Base-by-base conservation (phyloP, 2,888 invertebrate genomes). In the Drosophila barbarae region DNA sequence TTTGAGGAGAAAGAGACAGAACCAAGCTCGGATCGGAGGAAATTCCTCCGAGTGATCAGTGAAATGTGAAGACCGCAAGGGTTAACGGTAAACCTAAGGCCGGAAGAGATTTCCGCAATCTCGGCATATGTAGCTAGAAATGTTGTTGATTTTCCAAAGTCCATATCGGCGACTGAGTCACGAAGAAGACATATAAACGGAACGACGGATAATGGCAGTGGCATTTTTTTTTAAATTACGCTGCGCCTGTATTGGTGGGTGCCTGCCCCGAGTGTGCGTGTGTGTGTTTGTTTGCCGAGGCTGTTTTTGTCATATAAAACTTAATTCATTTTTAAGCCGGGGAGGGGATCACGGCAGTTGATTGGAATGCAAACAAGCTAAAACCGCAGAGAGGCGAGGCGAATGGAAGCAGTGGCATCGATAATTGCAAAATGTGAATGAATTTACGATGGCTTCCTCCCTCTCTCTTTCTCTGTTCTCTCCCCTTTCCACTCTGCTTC, bases 281-380 rank as follows among this genome's bases (percentile, higher is more conserved):
- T 49, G 49, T 64, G 69, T 67, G 72, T 68, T 73, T 79, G 75
- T 67, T 74, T 73, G 73, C 52, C 60, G 52, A 63, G 71, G 57
- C 71, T 77, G 73, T 67, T 63, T 71, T 71, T 69, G 70, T 47
- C 30, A 30, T 47, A 77, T 76, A 76, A 77, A 74, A 78, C 74
- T 76, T 79, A 80, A 80, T 80, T 82, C 76, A 79, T 79, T 79
- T 79, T 74, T 77, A 82, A 79, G 74, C 82, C 69, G 53, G 60
- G 49, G 67, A 72, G 38, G 52, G 58, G 44, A 66, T 38, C 44
- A 21, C 28, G 36, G 21, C 41, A 66, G 35, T 49, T 74, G 76
- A 71, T 81, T 72, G 77, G 74, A 74, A 76, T 71, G 82, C 82
- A 74, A 76, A 77, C 61, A 72, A 67, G 73, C 57, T 42, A 50